Evolutionary conservation across 2,797 vertebrate species (phyloP).

Genomic region (Mareca strepera): DNA sequence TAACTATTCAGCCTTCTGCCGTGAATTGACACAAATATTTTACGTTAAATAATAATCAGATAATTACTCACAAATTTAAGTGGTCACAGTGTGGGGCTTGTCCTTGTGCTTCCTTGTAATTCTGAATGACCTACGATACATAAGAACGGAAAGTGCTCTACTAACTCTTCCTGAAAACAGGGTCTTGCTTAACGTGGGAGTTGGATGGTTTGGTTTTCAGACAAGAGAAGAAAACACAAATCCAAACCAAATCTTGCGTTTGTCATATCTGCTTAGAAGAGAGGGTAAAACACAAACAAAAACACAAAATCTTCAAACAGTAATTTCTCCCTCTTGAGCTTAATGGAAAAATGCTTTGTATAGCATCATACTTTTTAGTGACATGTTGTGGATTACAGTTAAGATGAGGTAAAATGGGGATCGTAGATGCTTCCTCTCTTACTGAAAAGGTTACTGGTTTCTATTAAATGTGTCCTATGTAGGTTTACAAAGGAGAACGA

Average conservation of each 20-base stretch:
- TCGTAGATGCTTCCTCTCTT: not conserved
- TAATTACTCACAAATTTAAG: not conserved
- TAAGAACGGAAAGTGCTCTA: not conserved
- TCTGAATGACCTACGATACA: not conserved
- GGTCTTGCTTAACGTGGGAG: not conserved
- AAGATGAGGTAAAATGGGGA: not conserved
- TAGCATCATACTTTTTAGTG: not conserved
- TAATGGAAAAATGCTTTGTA: slow-evolving; percentile 31
- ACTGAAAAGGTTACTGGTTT: slow-evolving; percentile 13
- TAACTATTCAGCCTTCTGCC: not conserved
- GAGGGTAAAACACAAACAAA: not conserved
- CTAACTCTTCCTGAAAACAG: not conserved
- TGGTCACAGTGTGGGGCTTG: not conserved
- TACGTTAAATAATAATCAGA: not conserved
- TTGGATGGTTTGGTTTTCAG: not conserved
- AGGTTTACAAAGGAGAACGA: slow-evolving; percentile 33
- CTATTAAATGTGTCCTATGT: not conserved
- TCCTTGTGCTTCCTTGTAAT: not conserved
- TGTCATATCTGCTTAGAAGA: not conserved
- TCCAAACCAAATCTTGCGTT: not conserved
- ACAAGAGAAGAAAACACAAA: not conserved
- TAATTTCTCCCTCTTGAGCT: slow-evolving; percentile 13
- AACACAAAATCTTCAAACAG: not conserved
- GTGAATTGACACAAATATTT: not conserved
- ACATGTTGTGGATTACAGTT: not conserved